Evolutionary conservation across 2,888 invertebrate species (phyloP), one percentile per base, ranked within the genome.

Genomic region (Drosophila sordidapex): DNA sequence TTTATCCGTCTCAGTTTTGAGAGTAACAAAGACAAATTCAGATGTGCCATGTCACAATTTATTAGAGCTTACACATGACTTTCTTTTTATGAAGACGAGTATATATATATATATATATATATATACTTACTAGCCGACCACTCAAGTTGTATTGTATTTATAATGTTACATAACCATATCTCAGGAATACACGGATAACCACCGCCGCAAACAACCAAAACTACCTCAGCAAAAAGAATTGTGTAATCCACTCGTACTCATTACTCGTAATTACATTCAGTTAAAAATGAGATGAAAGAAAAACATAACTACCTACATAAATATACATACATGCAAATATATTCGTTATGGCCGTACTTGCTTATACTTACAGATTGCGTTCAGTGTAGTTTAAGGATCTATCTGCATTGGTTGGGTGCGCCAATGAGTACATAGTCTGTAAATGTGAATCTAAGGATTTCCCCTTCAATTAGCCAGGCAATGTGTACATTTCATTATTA

Each of bases 31-130:
- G 75, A 76, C 67, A 59, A 87, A 90, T 90, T 90, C 90, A 86
- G 81, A 84, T 84, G 90, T 90, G 90, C 90, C 90, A 90, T 90
- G 90, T 69, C 80, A 82, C 78, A 80, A 74, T 70, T 64, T 27
- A 56, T 38, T 62, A 71, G 69, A 72, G 64, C 59, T 73, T 58
- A 68, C 62, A 48, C 56, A 36, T 40, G 57, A 65, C 63, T 61
- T 18, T 49, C 27, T 49, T 18, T 36, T 43, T 57, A 58, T 62
- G 61, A 38, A 70, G 49, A 64, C 48, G 59, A 53, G 48, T 60
- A 70, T 51, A 52, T 70, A 43, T 43, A 43, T 21, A 46, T 38
- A 38, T 43, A 43, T 43, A 6, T 46, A 46, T 21, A 21, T 21
- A 46, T 21, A 43, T 46, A 75, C 59, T 56, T 65, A 64, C 75